Evolutionary conservation across 2,113 vertebrate species (phyloP), one percentile per base, ranked within the genome.

Genomic region (Cryptoleucopteryx plumbea): DNA sequence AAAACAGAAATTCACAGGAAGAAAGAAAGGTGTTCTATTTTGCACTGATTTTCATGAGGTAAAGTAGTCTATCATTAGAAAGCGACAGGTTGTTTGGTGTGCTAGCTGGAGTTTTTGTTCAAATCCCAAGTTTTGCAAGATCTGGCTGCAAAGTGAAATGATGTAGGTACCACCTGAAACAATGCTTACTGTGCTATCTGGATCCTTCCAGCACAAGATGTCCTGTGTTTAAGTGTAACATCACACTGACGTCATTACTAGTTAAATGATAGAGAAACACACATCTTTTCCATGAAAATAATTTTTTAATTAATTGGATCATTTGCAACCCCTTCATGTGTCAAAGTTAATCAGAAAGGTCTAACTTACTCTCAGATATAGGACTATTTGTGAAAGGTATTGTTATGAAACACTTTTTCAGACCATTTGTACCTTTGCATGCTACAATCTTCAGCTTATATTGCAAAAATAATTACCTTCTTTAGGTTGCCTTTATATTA

Each of bases 401-500:
- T 82, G 55, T 36, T 7, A 34, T 9, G 72, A 78, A 91, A 45
- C 5, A 5, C 3, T 70, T 87, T 82, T 79, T 16, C 61, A 59
- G 62, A 47, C 32, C 22, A 12, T 63, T 66, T 58, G 12, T 19
- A 66, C 73, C 42, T 84, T 36, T 50, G 13, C 25, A 40, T 7
- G 19, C 83, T 31, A 0, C 50, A 70, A 5, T 9, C 65, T 81
- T 58, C 47, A 82, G 36, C 50, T 89, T 52, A 47, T n/a, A 20
- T 17, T 87, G 65, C 40, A 88, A 34, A 93, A 75, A 59, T 43
- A 68, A 72, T 88, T 31, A 26, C 59, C 27, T 79, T 29, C 34
- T 93, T 87, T 38, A 74, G 36, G 13, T 62, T 78, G 23, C 42
- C 42, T 84, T 92, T 75, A 34, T 87, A 79, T 90, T 59, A 88